Evolutionary conservation across 1,140 invertebrate species (phyloP).

Genomic region (Dreissena polymorpha): DNA sequence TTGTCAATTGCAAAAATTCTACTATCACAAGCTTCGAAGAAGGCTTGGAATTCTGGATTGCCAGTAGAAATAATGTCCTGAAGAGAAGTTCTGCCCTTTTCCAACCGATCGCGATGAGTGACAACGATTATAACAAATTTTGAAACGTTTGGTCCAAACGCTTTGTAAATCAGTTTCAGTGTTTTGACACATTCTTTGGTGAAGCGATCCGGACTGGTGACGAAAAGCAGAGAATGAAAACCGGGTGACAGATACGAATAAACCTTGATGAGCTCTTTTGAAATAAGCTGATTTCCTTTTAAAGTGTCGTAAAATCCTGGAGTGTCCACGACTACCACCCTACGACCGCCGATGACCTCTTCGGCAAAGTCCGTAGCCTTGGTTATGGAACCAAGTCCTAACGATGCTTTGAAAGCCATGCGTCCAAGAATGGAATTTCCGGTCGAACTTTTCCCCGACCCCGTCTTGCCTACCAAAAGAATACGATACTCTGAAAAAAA

Average conservation of each 20-base stretch:
- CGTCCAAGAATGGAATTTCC: constrained; percentile 51
- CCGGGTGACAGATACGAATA: constrained; percentile 48
- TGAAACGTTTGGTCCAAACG: constrained; percentile 46
- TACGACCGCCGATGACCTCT: constrained; percentile 33
- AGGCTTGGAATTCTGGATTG: not conserved
- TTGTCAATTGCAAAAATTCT: constrained; percentile 2
- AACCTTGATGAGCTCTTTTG: constrained; percentile 26
- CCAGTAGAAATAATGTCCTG: constrained; percentile 15
- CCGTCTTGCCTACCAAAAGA: constrained; percentile 52
- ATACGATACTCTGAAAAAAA: constrained; percentile 50
- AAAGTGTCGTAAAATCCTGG: constrained; percentile 49
- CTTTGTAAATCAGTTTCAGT: constrained; percentile 33
- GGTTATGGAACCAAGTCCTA: constrained; percentile 3
- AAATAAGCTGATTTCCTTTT: constrained; percentile 19
- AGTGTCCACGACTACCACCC: constrained; percentile 52
- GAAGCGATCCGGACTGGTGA: constrained; percentile 40
- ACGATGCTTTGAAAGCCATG: constrained; percentile 26
- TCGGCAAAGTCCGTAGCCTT: constrained; percentile 21
- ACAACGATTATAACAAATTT: constrained; percentile 45
- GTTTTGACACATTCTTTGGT: constrained; percentile 37
- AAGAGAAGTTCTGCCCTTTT: constrained; percentile 12
- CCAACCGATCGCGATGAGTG: constrained; percentile 47
- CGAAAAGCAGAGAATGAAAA: constrained; percentile 50
- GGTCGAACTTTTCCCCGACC: constrained; percentile 58
- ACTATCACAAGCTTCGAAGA: not conserved